Evolutionary conservation across 2,113 vertebrate genomes (phyloP), one percentile per base, ranked within the genome.

Genomic region (Oreocharis arfaki): DNA sequence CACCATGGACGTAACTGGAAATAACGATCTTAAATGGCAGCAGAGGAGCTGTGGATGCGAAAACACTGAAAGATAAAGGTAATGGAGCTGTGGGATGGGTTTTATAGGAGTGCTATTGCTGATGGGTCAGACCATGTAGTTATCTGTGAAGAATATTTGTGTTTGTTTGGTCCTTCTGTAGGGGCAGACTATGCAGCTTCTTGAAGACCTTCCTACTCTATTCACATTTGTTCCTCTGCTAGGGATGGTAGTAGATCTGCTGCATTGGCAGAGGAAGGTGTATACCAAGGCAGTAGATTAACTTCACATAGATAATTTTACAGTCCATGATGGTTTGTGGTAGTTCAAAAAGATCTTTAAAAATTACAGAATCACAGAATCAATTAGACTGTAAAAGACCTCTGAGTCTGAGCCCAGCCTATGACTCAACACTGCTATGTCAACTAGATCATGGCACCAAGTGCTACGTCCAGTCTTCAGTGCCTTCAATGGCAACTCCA

Each of bases 401-500:
- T 74, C 23, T 33, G 68, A 26, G 19, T 12, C 11, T 0, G 0
- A 39, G 28, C 44, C 23, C 16, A 46, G 0, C 37, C 37, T 67
- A 0, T 17, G 39, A 14, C 39, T 74, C 20, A 67, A 11, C 16
- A 16, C 44, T 74, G 55, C 39, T 46, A 10, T 53, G 24, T 53
- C 46, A n/a, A 5, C 35, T 39, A 39, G 24, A 30, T 28, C 23
- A 22, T 53, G n/a, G 16, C 19, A 21, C 16, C 30, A n/a, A 26
- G 8, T 56, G 33, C 11, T 24, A 14, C 12, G 3, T 39, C 16
- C 16, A 26, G 37, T 30, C 33, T 59, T 74, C 44, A 28, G 11
- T 0, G 1, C 18, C 44, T 89, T 74, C 39, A 1, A 41, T 2
- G 1, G 19, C 0, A 1, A 53, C n/a, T 75, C 44, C 19, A 12